These are phyloP conservation scores for Mungos mungo DNA, from an alignment of 2,113 vertebrate genomes.

Conservation along the genomic window DNA sequence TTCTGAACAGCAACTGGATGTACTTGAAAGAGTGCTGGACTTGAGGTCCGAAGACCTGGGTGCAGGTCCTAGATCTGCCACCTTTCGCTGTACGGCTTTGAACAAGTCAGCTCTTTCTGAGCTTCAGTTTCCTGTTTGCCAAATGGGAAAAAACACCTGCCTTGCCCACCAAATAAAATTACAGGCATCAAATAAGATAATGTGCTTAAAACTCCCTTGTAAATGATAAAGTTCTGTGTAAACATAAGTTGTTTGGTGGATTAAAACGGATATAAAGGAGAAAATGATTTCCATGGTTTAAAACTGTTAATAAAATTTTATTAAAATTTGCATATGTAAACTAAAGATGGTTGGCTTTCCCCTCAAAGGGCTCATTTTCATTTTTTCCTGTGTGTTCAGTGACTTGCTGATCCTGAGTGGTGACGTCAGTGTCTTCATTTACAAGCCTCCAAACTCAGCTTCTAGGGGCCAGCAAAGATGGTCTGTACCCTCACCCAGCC, in stretches of 20 bases:
- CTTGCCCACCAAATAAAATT: neutral
- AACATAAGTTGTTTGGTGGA: slow-evolving; percentile 24
- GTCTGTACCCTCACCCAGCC: neutral
- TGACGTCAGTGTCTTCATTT: neutral
- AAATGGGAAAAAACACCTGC: neutral
- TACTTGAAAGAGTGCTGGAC: neutral
- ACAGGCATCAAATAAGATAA: neutral
- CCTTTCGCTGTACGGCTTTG: neutral
- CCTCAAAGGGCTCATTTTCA: neutral
- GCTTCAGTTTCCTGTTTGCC: neutral
- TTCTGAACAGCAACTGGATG: neutral
- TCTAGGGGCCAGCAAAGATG: neutral
- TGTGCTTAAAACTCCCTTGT: slow-evolving; percentile 5
- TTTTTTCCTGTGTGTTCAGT: neutral
- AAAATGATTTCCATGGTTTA: slow-evolving; percentile 22
- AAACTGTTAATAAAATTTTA: neutral
- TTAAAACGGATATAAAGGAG: neutral
- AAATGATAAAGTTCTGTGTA: slow-evolving; percentile 16
- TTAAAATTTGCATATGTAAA: slow-evolving; percentile 49
- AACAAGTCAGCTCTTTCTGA: neutral
- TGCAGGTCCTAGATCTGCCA: neutral
- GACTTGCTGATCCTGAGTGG: neutral
- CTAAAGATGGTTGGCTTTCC: neutral
- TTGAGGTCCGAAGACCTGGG: neutral
- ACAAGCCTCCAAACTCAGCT: neutral